Base-by-base conservation (phyloP, 2,888 invertebrate species). In the Leucophenga maculata region DNA sequence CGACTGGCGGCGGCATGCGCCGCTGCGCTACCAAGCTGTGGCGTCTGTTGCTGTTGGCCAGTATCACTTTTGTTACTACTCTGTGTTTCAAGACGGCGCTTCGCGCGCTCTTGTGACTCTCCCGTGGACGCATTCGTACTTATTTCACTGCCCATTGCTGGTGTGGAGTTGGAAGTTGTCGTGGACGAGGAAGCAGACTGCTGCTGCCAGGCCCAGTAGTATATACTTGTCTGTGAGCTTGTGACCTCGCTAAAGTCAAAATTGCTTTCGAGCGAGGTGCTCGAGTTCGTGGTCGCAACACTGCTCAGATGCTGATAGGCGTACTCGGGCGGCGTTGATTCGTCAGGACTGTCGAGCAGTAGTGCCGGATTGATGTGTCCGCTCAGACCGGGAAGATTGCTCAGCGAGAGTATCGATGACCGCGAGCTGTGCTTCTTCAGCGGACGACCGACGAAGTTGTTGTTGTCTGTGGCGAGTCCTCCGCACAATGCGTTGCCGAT, bases 341-440 rank as follows among this genome's bases (percentile, higher is more conserved):
- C 87, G 80, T 87, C 87, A 6, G 87, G 87, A 52, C 87, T 87
- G 66, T 87, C 87, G 52, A 87, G 74, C 9, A 87, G 72, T 39
- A 87, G 70, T 0, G 87, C 85, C 20, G 85, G 82, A 74, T 86
- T 86, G 11, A 86, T 85, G 52, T 86, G 85, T 0, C 86, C 26
- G 31, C 60, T 26, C n/a, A 78, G 26, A 13, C 77, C 76, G 1
- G 79, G 79, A 8, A 85, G 70, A 50, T 83, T 80, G 11, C 75
- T 79, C 8, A 80, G 71, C 20, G 82, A 77, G 39, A 81, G 82
- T 59, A 81, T 81, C 13, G 76, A 75, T 0, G 73, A 11, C 6
- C 64, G 67, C 20, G 67, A 69, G 22, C 46, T 57, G 13, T 67
- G 52, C 46, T 66, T 60, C 18, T 60, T 60, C 60, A 60, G 26